Evolutionary conservation across 2,797 vertebrate species (phyloP).

Genomic region (Huso huso): DNA sequence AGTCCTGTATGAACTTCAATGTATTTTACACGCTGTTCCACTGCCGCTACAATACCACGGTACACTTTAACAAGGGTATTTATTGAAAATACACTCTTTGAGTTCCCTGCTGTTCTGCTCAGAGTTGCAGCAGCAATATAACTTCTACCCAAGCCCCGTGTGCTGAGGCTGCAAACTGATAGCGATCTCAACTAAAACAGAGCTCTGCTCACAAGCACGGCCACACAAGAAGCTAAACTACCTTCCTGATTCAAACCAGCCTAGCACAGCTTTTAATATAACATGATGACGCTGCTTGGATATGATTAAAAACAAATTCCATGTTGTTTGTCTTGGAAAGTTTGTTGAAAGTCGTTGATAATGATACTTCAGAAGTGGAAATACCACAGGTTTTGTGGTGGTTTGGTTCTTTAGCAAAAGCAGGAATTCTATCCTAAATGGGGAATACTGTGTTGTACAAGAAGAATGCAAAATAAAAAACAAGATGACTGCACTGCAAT

Average conservation of each 20-base stretch:
- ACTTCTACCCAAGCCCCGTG: slow-evolving; percentile 37
- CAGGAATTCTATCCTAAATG: background rate
- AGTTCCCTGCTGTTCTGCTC: background rate
- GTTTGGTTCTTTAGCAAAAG: background rate
- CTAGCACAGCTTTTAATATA: background rate
- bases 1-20: no score
- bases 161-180: slow-evolving; percentile 30
- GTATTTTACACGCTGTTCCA: no score
- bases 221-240: slow-evolving; percentile 15
- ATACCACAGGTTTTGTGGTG: background rate
- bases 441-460: background rate
- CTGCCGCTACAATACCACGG: no score
- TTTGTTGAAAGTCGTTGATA: background rate
- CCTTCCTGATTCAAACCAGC: slow-evolving; percentile 14
- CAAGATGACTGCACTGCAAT: background rate
- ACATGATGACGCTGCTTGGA: slow-evolving; percentile 5
- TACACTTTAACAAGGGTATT: no score
- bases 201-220: slow-evolving; percentile 11
- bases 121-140: background rate
- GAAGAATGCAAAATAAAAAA: slow-evolving; percentile 8
- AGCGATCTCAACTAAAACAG: slow-evolving; percentile 32
- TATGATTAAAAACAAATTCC: background rate
- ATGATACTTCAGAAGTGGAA: slow-evolving; percentile 4
- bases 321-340: slow-evolving; percentile 11
- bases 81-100: no score